Evolutionary conservation across 2,797 vertebrate species (phyloP).

Genomic region (Xerus rutilus): DNA sequence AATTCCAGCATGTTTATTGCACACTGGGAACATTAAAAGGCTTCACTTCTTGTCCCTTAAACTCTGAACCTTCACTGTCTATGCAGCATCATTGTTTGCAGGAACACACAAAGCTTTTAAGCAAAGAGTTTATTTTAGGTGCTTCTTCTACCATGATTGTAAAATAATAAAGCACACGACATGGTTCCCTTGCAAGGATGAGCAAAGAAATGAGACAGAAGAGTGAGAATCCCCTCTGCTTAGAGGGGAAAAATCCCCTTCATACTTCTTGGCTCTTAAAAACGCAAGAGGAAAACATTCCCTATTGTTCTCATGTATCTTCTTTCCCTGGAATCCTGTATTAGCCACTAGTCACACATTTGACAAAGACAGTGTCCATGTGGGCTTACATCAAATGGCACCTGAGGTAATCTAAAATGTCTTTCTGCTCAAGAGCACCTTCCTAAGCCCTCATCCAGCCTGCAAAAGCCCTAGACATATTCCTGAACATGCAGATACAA

Average conservation of each 20-base stretch:
- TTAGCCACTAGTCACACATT: constrained; percentile 8
- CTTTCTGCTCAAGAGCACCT: background rate
- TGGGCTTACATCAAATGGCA: background rate
- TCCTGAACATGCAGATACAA: background rate
- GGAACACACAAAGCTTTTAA: constrained; percentile 68
- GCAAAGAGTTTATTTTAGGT: constrained; percentile 69
- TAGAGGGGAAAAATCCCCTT: background rate
- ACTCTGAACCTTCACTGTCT: constrained; percentile 64
- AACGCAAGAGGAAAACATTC: constrained; percentile 53
- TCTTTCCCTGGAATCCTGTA: constrained; percentile 75
- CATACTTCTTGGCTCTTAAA: constrained; percentile 56
- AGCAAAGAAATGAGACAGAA: background rate
- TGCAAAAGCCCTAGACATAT: background rate
- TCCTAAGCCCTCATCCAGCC: background rate
- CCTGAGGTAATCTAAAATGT: background rate
- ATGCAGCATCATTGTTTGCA: constrained; percentile 2
- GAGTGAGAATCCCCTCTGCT: background rate
- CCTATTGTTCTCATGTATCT: constrained; percentile 62
- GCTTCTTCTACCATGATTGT: constrained; percentile 52
- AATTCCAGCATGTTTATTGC: constrained; percentile 87
- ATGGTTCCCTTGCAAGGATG: constrained; percentile 33
- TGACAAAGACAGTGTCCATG: background rate
- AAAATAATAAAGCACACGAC: constrained; percentile 57
- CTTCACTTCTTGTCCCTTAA: constrained; percentile 83
- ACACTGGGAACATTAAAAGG: constrained; percentile 76